Evolutionary conservation across 1,140 invertebrate species (phyloP).

Genomic region (Grapholita molesta): DNA sequence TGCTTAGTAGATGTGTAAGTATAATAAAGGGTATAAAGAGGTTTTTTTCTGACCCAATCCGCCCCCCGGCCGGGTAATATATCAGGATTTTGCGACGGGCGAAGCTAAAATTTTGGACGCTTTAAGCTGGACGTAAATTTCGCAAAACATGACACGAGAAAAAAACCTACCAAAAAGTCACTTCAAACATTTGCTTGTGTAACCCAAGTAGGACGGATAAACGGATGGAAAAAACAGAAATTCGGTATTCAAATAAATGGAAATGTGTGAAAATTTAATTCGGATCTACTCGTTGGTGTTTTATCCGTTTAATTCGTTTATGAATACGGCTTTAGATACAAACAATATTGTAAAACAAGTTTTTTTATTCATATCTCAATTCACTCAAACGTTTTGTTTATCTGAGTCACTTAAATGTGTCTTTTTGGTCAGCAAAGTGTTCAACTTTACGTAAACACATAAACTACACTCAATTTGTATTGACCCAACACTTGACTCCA

Average conservation of each 20-base stretch:
- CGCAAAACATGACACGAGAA: slow-evolving; percentile 74
- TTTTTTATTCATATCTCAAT: too few species aligned
- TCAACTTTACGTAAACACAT: background rate
- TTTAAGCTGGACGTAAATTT: slow-evolving; percentile 78
- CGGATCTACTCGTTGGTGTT: slow-evolving; percentile 7
- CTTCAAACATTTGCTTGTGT: slow-evolving; percentile 47
- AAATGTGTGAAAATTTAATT: slow-evolving; percentile 16
- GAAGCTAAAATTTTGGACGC: slow-evolving; percentile 79
- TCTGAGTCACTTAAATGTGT: too few species aligned
- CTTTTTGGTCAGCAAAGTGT: too few species aligned
- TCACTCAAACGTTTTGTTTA: too few species aligned
- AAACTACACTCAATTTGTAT: background rate
- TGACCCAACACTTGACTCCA: background rate
- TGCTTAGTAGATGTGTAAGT: slow-evolving; percentile 37
- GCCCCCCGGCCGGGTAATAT: slow-evolving; percentile 63
- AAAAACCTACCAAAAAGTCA: slow-evolving; percentile 66
- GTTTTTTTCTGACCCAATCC: slow-evolving; percentile 52
- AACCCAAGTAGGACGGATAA: slow-evolving; percentile 16
- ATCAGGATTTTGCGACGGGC: slow-evolving; percentile 77
- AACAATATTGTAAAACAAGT: too few species aligned
- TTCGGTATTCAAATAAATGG: slow-evolving; percentile 7
- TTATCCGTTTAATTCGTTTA: background rate
- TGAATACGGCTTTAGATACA: too few species aligned
- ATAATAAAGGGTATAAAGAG: slow-evolving; percentile 54
- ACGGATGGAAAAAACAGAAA: slow-evolving; percentile 1